phyloP scores from a whole-genome alignment of 1,140 invertebrate species.

The Monochamus saltuarius region DNA sequence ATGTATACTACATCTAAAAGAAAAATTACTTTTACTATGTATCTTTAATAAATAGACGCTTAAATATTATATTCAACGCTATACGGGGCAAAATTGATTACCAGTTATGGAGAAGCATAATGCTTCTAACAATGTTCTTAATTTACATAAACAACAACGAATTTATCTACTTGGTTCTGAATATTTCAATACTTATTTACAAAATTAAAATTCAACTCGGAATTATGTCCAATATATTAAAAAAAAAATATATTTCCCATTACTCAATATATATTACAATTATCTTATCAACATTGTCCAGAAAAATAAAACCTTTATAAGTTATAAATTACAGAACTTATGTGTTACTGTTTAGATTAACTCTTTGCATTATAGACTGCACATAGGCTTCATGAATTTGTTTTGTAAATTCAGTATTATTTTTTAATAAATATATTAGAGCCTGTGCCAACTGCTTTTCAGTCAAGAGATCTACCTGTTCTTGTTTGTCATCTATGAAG shows the following conservation, averaged over 20 bases:
- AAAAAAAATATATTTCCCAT: constrained; percentile 2
- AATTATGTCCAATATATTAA: constrained; percentile 3
- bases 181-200: constrained; percentile 10
- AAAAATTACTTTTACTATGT: no score
- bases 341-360: constrained; percentile 50
- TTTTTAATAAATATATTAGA: constrained; percentile 81
- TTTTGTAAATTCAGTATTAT: constrained; percentile 81
- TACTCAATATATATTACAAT: constrained; percentile 8
- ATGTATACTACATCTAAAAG: no score
- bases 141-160: no score
- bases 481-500: constrained; percentile 28
- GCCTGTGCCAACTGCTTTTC: constrained; percentile 86
- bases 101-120: no score
- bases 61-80: no score
- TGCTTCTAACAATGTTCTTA: no score
- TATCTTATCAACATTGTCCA: constrained; percentile 5
- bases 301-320: not conserved
- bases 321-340: constrained; percentile 7
- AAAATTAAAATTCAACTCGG: constrained; percentile 5
- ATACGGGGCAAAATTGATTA: no score
- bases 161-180: no score
- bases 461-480: constrained; percentile 69
- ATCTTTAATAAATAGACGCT: no score
- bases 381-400: constrained; percentile 89
- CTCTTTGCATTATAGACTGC: constrained; percentile 76